Conservation (phyloP, 2,113 vertebrate species). For the Glaucomys volans region DNA sequence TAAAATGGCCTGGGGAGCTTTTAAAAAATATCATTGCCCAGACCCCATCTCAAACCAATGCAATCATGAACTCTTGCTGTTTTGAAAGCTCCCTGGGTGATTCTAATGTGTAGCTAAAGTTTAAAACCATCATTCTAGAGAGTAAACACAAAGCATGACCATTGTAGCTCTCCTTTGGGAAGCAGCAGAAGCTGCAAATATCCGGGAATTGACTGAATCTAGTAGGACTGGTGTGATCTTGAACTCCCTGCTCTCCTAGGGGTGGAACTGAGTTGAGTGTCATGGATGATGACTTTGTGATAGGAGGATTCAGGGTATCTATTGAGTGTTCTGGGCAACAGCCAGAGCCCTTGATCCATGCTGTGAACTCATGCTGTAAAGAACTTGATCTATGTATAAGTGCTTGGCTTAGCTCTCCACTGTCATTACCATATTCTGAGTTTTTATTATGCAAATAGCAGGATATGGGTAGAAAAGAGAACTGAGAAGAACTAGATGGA, state of each 20-base stretch:
- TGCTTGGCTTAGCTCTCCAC: background rate
- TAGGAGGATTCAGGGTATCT: background rate
- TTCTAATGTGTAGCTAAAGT: background rate
- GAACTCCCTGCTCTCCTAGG: background rate
- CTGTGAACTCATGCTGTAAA: background rate
- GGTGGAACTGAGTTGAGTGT: background rate
- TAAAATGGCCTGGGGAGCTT: conserved; percentile 54
- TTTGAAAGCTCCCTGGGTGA: conserved; percentile 45
- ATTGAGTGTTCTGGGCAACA: background rate
- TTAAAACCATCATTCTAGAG: background rate
- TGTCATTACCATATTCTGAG: background rate
- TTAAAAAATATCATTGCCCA: conserved; percentile 7
- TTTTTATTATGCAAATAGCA: background rate
- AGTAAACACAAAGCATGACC: background rate
- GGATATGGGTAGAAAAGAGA: background rate
- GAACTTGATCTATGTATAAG: background rate
- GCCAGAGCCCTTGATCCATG: background rate
- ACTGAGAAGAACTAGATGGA: background rate
- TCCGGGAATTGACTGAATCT: background rate
- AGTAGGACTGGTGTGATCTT: background rate
- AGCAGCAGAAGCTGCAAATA: background rate
- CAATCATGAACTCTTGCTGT: background rate
- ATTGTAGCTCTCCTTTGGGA: background rate
- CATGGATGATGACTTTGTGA: background rate
- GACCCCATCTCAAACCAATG: background rate